Base-by-base conservation (phyloP, 2,797 vertebrate species). In the Hyperoplus lanceolatus region DNA sequence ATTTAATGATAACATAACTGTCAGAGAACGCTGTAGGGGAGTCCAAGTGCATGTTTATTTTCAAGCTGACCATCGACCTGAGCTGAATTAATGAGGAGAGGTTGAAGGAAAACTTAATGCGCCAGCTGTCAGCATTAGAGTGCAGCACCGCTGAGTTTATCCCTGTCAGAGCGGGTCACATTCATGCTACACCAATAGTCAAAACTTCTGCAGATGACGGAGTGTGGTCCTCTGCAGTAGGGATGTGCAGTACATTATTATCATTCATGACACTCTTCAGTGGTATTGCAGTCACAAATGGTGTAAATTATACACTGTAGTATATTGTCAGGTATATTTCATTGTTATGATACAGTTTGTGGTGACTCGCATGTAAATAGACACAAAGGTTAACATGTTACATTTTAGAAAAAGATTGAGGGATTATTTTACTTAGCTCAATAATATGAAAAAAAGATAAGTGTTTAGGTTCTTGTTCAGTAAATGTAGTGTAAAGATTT, bases 21-120 rank as follows among this genome's bases (percentile, higher is more conserved):
- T 79, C 86, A 84, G 68, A 70, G 51, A 45, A 41, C 71, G 4
- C 83, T 61, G 79, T 18, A 16, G 90, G 85, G 65, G 39, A 59
- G 60, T 69, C 18, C 2, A 6, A 39, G 70, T 62, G 53, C 48
- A 12, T 53, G 42, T n/a, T 58, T 73, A 83, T 79, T 67, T 79
- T 29, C 10, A 18, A 60, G 77, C 79, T 91, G 90, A 88, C 89
- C 80, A 57, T 73, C 43, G 80, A 84, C 89, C 89, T 81, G 74
- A 77, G 75, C 63, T 70, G 86, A 93, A 88, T 91, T 86, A 91
- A 91, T 91, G 89, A 93, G 87, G 70, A 84, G 59, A 82, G 75
- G 72, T 68, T 88, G 65, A 73, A 81, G 70, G 45, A 68, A 82
- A 83, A 78, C 57, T 80, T 63, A 69, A 64, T 75, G 57, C 55